phyloP scores from a whole-genome alignment of 1,140 invertebrate species.

The Steinernema feltiae region DNA sequence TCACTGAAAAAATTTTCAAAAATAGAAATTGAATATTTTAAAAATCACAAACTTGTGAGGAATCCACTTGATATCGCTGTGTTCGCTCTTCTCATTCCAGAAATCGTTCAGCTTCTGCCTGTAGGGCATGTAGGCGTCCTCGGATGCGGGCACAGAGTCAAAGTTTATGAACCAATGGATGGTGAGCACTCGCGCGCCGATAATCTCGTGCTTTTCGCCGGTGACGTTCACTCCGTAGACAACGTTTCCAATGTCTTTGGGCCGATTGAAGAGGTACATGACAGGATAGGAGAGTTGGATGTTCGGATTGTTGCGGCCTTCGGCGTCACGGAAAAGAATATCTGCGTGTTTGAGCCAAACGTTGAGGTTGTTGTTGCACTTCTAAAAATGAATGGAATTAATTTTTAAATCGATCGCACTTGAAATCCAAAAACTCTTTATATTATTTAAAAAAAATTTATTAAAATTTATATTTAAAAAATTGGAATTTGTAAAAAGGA shows the following conservation, averaged over 20 bases:
- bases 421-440: too few species aligned
- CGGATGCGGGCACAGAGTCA: constrained; percentile 30
- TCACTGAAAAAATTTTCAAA: constrained; percentile 50
- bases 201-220: constrained; percentile 55
- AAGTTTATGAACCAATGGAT: constrained; percentile 53
- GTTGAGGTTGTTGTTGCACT: constrained; percentile 46
- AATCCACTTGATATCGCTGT: constrained; percentile 53
- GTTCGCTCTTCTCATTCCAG: constrained; percentile 47
- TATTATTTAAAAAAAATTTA: too few species aligned
- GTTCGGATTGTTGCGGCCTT: constrained; percentile 50
- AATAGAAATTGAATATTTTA: background rate
- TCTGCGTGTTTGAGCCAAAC: constrained; percentile 58
- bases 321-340: constrained; percentile 50
- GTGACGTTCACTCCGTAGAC: constrained; percentile 56
- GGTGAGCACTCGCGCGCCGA: constrained; percentile 52
- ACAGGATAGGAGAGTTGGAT: constrained; percentile 57
- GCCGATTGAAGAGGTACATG: constrained; percentile 56
- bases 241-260: constrained; percentile 56
- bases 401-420: too few species aligned
- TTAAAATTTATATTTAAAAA: too few species aligned
- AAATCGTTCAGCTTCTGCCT: constrained; percentile 50
- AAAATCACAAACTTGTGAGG: constrained; percentile 46
- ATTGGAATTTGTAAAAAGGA: too few species aligned
- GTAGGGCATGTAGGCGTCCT: constrained; percentile 45
- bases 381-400: constrained; percentile 35